Conservation (phyloP, 2,888 invertebrate species). For the Drosophila mulleri region DNA sequence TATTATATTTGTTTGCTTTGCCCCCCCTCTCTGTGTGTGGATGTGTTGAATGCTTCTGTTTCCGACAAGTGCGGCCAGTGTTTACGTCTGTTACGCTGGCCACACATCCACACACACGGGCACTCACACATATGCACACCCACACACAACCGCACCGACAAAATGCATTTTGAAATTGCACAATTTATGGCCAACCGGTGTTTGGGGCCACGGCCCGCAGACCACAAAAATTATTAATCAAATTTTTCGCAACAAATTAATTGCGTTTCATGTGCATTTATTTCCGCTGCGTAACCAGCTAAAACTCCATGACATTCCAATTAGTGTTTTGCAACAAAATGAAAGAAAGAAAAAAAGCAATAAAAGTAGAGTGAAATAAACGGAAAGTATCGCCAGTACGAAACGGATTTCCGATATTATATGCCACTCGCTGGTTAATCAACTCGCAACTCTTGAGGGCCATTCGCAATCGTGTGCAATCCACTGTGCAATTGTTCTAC, state of each 20-base stretch:
- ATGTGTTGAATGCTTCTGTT: constrained; percentile 19
- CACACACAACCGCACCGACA: constrained; percentile 1
- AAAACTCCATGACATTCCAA: constrained; percentile 32
- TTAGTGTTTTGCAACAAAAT: constrained; percentile 12
- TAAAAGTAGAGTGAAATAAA: not conserved
- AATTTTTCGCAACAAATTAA: constrained; percentile 57
- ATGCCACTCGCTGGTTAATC: constrained; percentile 21
- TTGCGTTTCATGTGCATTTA: constrained; percentile 55
- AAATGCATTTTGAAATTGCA: constrained; percentile 32
- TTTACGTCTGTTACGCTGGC: constrained; percentile 37
- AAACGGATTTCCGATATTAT: constrained; percentile 10
- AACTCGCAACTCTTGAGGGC: constrained; percentile 6
- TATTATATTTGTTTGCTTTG: not conserved
- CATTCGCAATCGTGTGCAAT: constrained; percentile 27
- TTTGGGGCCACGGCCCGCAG: not conserved
- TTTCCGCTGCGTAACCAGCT: constrained; percentile 38
- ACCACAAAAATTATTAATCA: constrained; percentile 62
- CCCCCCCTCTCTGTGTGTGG: not conserved
- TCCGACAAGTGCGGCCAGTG: constrained; percentile 52
- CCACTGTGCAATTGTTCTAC: constrained; percentile 26
- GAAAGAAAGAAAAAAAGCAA: not conserved
- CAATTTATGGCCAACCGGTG: constrained; percentile 32
- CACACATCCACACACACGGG: constrained; percentile 19
- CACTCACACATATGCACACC: not conserved
- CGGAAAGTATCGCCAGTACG: not conserved